phyloP scores from a whole-genome alignment of 2,888 invertebrate species.

The Diarsia brunnea region DNA sequence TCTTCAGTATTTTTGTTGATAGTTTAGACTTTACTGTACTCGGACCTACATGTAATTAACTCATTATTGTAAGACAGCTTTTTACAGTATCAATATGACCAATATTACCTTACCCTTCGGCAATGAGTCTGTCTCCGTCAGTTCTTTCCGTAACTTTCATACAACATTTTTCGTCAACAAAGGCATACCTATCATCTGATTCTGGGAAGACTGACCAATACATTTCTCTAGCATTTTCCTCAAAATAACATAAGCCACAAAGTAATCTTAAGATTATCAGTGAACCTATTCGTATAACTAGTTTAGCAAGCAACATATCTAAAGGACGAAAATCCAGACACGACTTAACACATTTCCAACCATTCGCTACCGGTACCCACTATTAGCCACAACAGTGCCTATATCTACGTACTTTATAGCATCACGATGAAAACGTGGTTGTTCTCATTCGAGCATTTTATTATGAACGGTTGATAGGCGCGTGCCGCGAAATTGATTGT shows the following conservation, averaged over 20 bases:
- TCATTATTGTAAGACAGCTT: background rate
- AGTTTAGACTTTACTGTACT: background rate
- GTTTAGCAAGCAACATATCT: slow-evolving; percentile 21
- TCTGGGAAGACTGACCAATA: background rate
- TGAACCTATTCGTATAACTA: slow-evolving; percentile 5
- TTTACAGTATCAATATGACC: background rate
- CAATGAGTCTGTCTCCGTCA: background rate
- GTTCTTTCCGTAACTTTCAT: background rate
- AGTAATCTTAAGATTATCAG: slow-evolving; percentile 5
- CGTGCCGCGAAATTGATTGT: slow-evolving; percentile 84
- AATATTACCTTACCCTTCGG: slow-evolving; percentile 1
- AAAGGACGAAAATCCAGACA: slow-evolving; percentile 38
- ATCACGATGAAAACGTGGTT: slow-evolving; percentile 58
- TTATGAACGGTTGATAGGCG: slow-evolving; percentile 76
- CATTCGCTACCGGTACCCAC: slow-evolving; percentile 37
- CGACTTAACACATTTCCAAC: slow-evolving; percentile 47
- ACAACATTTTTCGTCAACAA: background rate
- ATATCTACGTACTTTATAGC: slow-evolving; percentile 3
- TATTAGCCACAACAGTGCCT: slow-evolving; percentile 35
- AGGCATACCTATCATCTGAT: background rate
- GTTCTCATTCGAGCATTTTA: slow-evolving; percentile 75
- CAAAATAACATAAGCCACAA: background rate
- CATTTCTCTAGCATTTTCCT: background rate
- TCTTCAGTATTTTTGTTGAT: background rate
- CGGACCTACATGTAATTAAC: background rate